Evolutionary conservation across 92 coral and sea anemone genomes (phyloP), one percentile per base, ranked within the genome.

Genomic region (Meandrina meandrites): DNA sequence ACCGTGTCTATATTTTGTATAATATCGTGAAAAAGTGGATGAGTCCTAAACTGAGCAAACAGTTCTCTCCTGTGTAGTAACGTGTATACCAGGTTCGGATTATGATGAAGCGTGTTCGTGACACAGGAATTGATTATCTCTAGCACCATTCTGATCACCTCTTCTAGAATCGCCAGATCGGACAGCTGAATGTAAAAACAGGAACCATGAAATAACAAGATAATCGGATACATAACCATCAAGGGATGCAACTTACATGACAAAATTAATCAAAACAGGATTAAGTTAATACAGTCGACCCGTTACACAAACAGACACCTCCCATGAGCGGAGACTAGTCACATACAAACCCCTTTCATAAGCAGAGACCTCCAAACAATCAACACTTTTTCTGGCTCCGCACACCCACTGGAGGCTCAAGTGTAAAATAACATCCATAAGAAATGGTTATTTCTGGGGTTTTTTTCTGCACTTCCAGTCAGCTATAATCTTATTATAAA

Each of bases 1-100:
- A 97, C 99, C 71, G 99, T 97, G 86, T 97, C 99, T 48, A 97
- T 97, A 79, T 97, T 97, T 80, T 97, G 98, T 58, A 97, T 97
- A n/a, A 97, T 93, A 71, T 97, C 99, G 35, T 97, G 99, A 69
- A 97, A 97, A 24, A 98, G 93, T 21, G 98, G 97, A 28, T 97
- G 99, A 19, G 96, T 97, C 51, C 99, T 86, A 62, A 97, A 97
- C 94, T 95, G 99, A 4, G 99, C 99, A 79, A 97, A 97, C 87
- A 97, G 91, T 75, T 97, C 99, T 84, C 99, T 80, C 68, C 99
- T 81, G 91, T 97, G 99, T 31, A 97, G 92, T 51, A 97, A 79
- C 0, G 99, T 97, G 91, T 97, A 97, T 4, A 97, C 99, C 82
- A 97, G 93, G 88, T 97, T 97, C 19, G 99, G 99, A 75, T 97